Base-by-base conservation (phyloP, 1,140 invertebrate species). In the Geopemphigus sp. region DNA sequence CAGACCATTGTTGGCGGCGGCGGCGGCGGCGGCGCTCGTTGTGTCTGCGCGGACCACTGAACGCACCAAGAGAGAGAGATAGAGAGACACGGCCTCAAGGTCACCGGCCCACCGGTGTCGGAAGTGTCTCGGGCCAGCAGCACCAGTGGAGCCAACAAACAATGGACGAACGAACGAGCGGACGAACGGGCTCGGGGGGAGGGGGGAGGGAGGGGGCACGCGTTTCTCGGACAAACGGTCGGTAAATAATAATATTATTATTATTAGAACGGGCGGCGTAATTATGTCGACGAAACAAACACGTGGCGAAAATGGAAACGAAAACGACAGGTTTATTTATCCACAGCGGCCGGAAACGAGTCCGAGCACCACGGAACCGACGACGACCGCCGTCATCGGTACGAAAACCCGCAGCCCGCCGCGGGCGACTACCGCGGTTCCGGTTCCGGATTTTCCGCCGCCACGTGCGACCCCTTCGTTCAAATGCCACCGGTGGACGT, bases 81-180 rank as follows among this genome's bases (percentile, higher is more conserved):
- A 19, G 26, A n/a, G n/a, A n/a, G n/a, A n/a, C 3, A 39, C 32
- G 8, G 12, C n/a, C 74, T 63, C 74, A 78, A 78, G 74, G 74
- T 78, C 74, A 50, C 45, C 57, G 12, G 32, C 8, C 56, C 56
- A 22, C 72, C 72, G 50, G 39, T 78, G 74, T 78, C 74, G 74
- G 74, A 78, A 78, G 74, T 61, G 56, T 78, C 74, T 78, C 56
- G 57, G 57, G 11, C 72, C 72, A 47, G n/a, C n/a, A n/a, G 72
- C 72, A 56, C 32, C 72, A 59, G 72, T 76, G 72, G 72, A 59
- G 72, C 72, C 72, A 59, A 59, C 72, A 59, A 76, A 72, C 68
- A 72, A 72, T 72, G 68, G 68, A 29, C 70, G 19, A 29, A 22
- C 26, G 26, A 29, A 26, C 54, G 19, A 19, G 72, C 53, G 66